Base-by-base conservation (phyloP, 2,797 vertebrate species). In the Acridotheres tristis region DNA sequence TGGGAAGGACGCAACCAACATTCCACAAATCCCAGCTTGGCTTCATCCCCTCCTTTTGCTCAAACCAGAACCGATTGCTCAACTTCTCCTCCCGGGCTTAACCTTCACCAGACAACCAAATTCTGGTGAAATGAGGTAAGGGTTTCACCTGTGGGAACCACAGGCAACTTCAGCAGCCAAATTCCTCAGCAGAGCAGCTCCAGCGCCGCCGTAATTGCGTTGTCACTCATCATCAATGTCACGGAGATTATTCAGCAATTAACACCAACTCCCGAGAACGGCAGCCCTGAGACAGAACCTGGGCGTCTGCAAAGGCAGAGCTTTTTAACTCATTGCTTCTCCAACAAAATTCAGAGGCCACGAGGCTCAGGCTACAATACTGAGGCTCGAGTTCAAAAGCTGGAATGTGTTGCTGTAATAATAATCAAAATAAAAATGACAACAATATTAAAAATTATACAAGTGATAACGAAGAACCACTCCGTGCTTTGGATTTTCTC, bases 121-220 rank as follows among this genome's bases (percentile, higher is more conserved):
- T 62, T 23, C 47, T 83, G 38, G 89, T 68, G 48, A 71, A 42
- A 23, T 73, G 90, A 96, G 90, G 90, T 69, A 75, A 94, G 42
- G 66, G 62, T 18, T 86, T 63, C 85, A 86, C 77, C 83, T 94
- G 94, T 88, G 85, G 90, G 96, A 95, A 96, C 69, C 5, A 7
- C 80, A 69, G 88, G 91, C 87, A 82, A 12, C 66, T 57, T 59
- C 62, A 43, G 83, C 85, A 91, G 85, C 85, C 94, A 95, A 93
- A 95, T 94, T 94, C 91, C 90, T 94, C 7, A 20, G 73, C 8
- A 2, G 30, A 27, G 73, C 85, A 34, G 80, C 50, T 48, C 79
- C 69, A 26, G 40, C 4, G 1, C 67, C 4, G 1, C 67, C 0
- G 1, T 85, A 88, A 94, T 68, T 88, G 86, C 10, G 32, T 20